phyloP scores from a whole-genome alignment of 2,797 vertebrate genomes.

The Muscicapa striata region DNA sequence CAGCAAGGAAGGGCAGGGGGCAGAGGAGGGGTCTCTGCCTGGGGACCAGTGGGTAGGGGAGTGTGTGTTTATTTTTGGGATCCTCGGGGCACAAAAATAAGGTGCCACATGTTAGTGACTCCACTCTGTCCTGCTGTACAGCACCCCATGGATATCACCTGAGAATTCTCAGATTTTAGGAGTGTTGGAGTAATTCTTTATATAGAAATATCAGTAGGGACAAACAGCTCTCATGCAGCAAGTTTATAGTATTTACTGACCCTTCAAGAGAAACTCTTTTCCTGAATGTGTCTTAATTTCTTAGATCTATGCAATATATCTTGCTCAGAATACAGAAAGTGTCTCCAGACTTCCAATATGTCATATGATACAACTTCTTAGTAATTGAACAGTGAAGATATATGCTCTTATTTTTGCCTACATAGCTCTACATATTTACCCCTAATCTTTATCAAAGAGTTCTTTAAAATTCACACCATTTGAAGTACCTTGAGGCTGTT shows the following conservation, averaged over 20 bases:
- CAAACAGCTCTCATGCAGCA: not conserved
- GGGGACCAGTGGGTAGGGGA: rapidly evolving
- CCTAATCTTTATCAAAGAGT: not conserved
- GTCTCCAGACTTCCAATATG: not conserved
- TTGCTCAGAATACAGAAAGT: not conserved
- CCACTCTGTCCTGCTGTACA: not conserved
- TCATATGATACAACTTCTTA: not conserved
- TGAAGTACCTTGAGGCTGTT: not conserved
- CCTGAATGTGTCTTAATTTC: not conserved
- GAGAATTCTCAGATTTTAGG: not conserved
- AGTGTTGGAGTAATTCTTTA: not conserved
- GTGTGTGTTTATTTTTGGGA: not conserved
- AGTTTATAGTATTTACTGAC: not conserved
- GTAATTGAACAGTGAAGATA: not conserved
- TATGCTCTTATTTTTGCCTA: not conserved
- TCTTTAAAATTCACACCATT: not conserved
- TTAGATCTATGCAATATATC: not conserved
- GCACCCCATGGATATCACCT: not conserved
- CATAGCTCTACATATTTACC: not conserved
- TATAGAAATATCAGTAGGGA: not conserved
- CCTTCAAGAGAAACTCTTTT: not conserved
- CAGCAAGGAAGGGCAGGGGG: not conserved
- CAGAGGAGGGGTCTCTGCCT: rapidly evolving
- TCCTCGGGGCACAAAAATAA: not conserved
- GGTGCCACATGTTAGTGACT: not conserved